Base-by-base conservation (phyloP, 2,888 invertebrate species). In the Lathronympha strigana region DNA sequence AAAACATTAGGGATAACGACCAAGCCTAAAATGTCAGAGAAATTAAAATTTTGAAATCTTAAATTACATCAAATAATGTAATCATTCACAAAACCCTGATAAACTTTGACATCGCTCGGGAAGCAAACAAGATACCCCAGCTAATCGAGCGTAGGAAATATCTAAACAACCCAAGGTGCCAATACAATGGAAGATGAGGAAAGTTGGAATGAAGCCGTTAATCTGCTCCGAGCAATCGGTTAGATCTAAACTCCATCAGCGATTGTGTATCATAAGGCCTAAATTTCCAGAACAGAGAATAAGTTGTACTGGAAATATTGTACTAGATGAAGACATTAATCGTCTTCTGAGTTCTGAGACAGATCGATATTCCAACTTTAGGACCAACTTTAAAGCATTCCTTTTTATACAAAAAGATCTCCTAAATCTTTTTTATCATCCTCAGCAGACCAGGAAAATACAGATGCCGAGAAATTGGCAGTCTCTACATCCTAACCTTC, bases 151-250 rank as follows among this genome's bases (percentile, higher is more conserved):
- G 70, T 68, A 69, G 68, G 64, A 69, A 71, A 64, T 69, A 70
- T 72, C 62, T 68, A 68, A 72, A 69, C 64, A 66, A 67, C 53
- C 57, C 40, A 58, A n/a, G n/a, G n/a, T n/a, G 51, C 19, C 50
- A 43, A 28, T 36, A 63, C 55, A 63, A n/a, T n/a, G 38, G 45
- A 2, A 38, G 62, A 63, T 63, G 47, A 60, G 60, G 69, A 71
- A 82, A 84, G 76, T 82, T 84, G 75, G 74, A 76, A 79, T 72
- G 73, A 73, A 70, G 87, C 86, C 85, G 85, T 88, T 88, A 87
- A 84, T 88, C 78, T 84, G 87, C 86, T 87, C n/a, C n/a, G 84
- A 88, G 86, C 87, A 87, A 83, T 50, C 79, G 76, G 88, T 88
- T 82, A n/a, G 66, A 89, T 89, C 88, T 88, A 79, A 87, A 87